Evolutionary conservation across 2,113 vertebrate genomes (phyloP).

Genomic region (Alectura lathami): DNA sequence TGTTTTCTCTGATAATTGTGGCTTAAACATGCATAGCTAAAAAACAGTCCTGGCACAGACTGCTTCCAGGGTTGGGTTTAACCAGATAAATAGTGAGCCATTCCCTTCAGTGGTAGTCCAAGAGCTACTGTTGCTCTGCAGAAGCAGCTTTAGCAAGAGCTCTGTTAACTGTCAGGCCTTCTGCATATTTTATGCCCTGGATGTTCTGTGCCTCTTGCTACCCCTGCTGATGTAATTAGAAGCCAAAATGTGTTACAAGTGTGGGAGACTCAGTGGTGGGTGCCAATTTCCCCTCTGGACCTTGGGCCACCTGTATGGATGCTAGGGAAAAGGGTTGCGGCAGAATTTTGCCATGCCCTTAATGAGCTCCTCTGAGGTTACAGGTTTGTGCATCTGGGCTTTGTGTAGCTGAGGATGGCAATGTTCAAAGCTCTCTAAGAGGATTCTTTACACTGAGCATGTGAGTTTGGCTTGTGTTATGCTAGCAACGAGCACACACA

Average conservation of each 20-base stretch:
- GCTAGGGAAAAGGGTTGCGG: neutral
- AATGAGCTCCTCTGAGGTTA: constrained; percentile 38
- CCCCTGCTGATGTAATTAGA: neutral
- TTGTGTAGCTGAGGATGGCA: neutral
- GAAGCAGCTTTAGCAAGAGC: neutral
- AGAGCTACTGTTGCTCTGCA: neutral
- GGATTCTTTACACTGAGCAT: neutral
- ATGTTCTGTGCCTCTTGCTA: neutral
- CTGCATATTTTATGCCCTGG: neutral
- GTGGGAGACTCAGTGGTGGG: neutral
- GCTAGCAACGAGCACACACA: neutral
- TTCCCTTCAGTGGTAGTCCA: neutral
- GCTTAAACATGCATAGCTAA: neutral
- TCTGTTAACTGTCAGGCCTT: neutral
- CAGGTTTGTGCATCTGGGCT: neutral
- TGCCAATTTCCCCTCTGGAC: neutral
- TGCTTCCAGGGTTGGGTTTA: neutral
- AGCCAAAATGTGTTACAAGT: neutral
- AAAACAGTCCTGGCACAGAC: neutral
- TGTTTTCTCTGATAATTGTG: neutral
- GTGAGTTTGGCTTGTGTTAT: neutral
- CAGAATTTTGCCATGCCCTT: neutral
- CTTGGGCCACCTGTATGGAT: neutral
- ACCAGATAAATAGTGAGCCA: neutral
- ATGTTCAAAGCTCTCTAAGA: neutral